Base-by-base conservation (phyloP, 2,113 vertebrate genomes). In the Ceyx margarethae region DNA sequence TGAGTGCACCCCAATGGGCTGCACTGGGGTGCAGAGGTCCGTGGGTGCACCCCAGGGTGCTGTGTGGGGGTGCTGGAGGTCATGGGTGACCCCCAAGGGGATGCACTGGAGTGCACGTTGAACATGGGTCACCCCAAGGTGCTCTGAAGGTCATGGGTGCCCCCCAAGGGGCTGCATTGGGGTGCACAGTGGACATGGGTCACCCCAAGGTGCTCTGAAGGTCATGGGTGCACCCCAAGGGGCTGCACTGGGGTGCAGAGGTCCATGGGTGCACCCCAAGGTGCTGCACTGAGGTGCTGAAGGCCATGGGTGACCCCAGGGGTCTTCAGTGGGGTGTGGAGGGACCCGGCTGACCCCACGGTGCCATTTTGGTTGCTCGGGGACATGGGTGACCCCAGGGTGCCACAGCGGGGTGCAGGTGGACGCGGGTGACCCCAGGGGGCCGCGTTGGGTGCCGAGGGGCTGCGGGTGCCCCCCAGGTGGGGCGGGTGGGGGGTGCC, bases 91-190 rank as follows among this genome's bases (percentile, higher is more conserved):
- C 65, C 67, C n/a, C 25, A 37, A 1, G 14, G 51, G 19, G 40
- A 10, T 1, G 3, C 8, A 4, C 4, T 3, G 46, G 29, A 46
- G 26, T n/a, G 58, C 15, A 2, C 1, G 0, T 2, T 54, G 42
- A 20, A 9, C 17, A 4, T 21, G 53, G 53, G 53, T 54, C 26
- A 54, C 53, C 53, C 13, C 53, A 54, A 16, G 53, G 28, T 28
- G 53, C 51, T 53, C 53, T 16, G 53, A 8, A 25, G 53, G 53
- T 5, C 15, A 6, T 25, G 35, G 40, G 40, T 64, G 7, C 29
- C 61, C 26, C 40, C 26, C 20, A 3, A 1, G 67, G 58, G 2
- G 16, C 10, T 33, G 4, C 5, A 5, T 2, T 29, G 46, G 29
- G 60, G 53, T 42, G 35, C 29, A 2, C n/a, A n/a, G n/a, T n/a